phyloP scores from a whole-genome alignment of 2,888 invertebrate genomes.

The Limnephilus marmoratus region DNA sequence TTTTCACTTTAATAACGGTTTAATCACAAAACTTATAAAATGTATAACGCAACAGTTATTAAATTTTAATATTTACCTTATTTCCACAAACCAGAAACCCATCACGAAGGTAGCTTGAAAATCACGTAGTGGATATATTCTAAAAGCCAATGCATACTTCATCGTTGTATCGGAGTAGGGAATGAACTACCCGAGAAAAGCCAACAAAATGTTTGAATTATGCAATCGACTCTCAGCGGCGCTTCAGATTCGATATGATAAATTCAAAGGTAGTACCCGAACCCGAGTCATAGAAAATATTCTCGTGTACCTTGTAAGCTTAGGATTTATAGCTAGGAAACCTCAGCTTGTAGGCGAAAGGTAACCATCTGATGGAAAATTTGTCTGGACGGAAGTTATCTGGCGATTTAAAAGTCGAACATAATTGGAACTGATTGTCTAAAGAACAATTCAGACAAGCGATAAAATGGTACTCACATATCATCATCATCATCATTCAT shows the following conservation, averaged over 20 bases:
- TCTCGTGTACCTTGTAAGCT: background rate
- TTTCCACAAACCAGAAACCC: background rate
- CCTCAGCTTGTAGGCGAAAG: background rate
- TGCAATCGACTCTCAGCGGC: conserved; percentile 34
- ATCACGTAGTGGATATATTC: background rate
- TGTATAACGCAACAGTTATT: background rate
- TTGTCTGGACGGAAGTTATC: no score
- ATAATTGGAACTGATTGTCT: no score
- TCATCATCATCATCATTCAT: no score
- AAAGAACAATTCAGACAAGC: no score
- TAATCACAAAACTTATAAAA: background rate
- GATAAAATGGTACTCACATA: no score
- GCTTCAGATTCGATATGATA: conserved; percentile 40
- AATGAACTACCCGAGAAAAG: conserved; percentile 25
- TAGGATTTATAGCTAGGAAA: background rate
- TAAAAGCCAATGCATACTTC: conserved; percentile 20
- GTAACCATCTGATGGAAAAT: background rate
- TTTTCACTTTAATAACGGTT: no score
- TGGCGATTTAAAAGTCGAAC: background rate
- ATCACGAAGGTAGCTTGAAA: background rate
- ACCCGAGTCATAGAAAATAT: conserved; percentile 24
- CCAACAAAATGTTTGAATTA: conserved; percentile 45
- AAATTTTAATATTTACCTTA: background rate
- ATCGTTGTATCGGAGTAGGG: background rate
- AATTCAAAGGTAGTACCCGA: conserved; percentile 24